Evolutionary conservation across 2,888 invertebrate species (phyloP).

Genomic region (Zygothrica quintamaculata): DNA sequence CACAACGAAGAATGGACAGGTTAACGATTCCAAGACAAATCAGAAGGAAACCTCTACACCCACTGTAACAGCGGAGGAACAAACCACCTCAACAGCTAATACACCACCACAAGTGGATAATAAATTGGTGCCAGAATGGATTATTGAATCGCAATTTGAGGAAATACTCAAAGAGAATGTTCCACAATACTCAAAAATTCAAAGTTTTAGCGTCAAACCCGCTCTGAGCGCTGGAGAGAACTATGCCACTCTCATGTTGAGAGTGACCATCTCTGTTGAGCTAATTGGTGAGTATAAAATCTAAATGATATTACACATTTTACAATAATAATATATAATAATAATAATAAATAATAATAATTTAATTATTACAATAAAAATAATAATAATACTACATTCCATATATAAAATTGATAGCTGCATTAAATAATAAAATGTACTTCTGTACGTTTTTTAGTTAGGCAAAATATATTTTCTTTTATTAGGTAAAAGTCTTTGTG

Average conservation of each 20-base stretch:
- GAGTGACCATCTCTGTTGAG: conserved; percentile 58
- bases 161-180: conserved; percentile 54
- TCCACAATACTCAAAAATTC: conserved; percentile 53
- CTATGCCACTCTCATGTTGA: conserved; percentile 70
- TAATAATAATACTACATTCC: no score
- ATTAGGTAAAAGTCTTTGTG: no score
- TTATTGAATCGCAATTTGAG: conserved; percentile 63
- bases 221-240: conserved; percentile 74
- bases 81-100: neutral
- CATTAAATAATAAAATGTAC: no score
- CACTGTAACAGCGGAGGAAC: neutral
- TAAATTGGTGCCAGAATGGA: conserved; percentile 62
- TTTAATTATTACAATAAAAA: no score
- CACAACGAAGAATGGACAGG: neutral
- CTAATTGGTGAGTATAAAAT: conserved; percentile 43
- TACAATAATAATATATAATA: no score
- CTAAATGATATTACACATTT: conserved; percentile 9
- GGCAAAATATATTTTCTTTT: no score
- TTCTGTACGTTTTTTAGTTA: no score
- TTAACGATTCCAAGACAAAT: conserved; percentile 3
- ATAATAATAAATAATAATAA: no score
- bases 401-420: no score
- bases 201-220: conserved; percentile 49
- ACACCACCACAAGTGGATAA: neutral
- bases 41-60: conserved; percentile 4